Evolutionary conservation across 2,113 vertebrate genomes (phyloP).

Genomic region (Oenanthe melanoleuca): DNA sequence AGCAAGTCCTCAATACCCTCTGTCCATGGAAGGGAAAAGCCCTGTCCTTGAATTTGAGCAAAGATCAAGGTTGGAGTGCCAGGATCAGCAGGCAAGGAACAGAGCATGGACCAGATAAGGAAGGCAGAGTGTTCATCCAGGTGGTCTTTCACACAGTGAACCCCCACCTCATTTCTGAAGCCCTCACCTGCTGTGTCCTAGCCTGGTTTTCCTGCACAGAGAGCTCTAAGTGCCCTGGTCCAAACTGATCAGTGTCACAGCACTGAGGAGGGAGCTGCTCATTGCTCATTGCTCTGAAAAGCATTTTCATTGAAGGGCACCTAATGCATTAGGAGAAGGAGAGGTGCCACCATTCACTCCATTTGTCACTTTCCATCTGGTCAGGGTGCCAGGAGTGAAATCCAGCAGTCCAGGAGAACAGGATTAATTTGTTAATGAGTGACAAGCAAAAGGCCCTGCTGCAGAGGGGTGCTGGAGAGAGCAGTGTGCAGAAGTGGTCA

Average conservation of each 20-base stretch:
- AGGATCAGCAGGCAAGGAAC: neutral
- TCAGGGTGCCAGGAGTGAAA: conserved; percentile 16
- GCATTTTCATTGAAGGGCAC: neutral
- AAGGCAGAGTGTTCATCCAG: neutral
- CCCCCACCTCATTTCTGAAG: neutral
- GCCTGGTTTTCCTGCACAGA: neutral
- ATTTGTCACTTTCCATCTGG: conserved; percentile 23
- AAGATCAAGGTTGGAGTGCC: neutral
- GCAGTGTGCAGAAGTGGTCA: neutral
- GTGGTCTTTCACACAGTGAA: neutral
- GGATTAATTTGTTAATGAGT: conserved; percentile 33
- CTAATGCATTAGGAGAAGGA: neutral
- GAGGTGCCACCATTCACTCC: conserved; percentile 27
- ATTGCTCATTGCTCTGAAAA: neutral
- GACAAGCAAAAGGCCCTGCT: neutral
- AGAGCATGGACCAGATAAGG: neutral
- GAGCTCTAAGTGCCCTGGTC: neutral
- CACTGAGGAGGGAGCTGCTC: neutral
- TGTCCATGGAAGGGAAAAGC: neutral
- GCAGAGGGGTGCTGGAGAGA: neutral
- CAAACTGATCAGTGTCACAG: neutral
- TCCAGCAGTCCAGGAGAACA: neutral
- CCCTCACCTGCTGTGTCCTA: neutral
- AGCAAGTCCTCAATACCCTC: neutral
- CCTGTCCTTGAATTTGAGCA: neutral